These are phyloP conservation scores for Zygogramma bicolorata DNA, from an alignment of 2,888 invertebrate genomes.

Conservation along the genomic window DNA sequence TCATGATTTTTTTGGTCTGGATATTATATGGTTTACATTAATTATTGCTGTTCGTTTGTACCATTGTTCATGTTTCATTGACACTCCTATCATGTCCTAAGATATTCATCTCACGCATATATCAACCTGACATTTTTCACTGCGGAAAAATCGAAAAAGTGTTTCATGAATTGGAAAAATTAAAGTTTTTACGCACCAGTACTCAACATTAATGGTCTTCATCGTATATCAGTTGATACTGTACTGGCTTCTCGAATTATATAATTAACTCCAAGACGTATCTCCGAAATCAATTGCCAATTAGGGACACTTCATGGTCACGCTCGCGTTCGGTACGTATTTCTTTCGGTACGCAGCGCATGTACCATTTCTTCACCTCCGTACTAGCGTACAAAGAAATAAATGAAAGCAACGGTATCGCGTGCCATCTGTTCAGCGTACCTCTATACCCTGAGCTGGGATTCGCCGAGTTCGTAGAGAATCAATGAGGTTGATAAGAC, in stretches of 20 bases:
- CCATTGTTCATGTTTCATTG: no score
- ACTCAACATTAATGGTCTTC: neutral
- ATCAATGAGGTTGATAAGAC: no score
- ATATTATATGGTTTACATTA: no score
- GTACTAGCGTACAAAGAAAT: conserved; percentile 22
- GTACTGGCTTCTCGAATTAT: neutral
- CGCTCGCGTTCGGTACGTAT: neutral
- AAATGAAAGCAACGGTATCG: conserved; percentile 32
- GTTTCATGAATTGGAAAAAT: no score
- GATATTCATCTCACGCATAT: no score
- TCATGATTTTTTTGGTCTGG: no score
- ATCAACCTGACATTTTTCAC: no score
- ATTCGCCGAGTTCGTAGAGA: neutral
- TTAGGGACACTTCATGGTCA: neutral
- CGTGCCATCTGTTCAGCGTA: conserved; percentile 35
- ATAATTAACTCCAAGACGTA: neutral
- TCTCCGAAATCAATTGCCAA: conserved; percentile 2
- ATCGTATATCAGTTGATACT: neutral
- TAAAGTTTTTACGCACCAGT: no score
- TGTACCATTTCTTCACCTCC: conserved; percentile 19
- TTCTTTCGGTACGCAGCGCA: neutral
- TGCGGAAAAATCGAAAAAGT: no score
- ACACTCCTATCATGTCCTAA: no score
- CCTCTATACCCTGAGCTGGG: neutral
- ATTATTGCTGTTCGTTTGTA: no score